Conservation (phyloP, 2,113 vertebrate species). For the Spheniscus mendiculus region DNA sequence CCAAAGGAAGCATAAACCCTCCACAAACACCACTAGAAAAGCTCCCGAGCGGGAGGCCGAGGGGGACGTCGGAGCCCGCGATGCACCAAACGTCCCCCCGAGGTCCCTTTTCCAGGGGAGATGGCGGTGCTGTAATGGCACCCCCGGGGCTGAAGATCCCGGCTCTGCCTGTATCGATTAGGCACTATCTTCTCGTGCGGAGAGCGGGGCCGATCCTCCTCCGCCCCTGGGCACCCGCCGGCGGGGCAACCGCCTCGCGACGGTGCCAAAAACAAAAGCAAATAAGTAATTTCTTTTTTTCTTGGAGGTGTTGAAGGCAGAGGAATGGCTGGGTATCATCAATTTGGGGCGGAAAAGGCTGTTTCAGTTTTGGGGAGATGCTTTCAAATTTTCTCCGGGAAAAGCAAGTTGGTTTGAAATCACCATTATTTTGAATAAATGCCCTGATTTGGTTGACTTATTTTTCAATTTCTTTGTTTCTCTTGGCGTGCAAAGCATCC, state of each 20-base stretch:
- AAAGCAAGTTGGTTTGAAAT: not conserved
- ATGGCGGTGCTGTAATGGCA: rapidly evolving
- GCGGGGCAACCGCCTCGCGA: rapidly evolving
- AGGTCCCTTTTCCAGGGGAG: not conserved
- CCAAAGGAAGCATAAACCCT: not conserved
- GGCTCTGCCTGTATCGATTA: not conserved
- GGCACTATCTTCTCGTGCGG: not conserved
- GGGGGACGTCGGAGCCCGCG: rapidly evolving
- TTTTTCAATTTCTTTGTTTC: not conserved
- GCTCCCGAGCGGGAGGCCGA: rapidly evolving
- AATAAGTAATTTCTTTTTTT: not conserved
- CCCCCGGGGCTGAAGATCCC: not conserved
- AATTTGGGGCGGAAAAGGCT: not conserved
- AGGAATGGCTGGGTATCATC: not conserved
- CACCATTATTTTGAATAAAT: not conserved
- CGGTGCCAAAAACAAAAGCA: not conserved
- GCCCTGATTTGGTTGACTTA: not conserved
- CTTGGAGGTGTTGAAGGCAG: not conserved
- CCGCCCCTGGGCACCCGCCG: rapidly evolving
- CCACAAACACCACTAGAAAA: not conserved
- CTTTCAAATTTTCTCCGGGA: not conserved
- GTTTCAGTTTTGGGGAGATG: not conserved
- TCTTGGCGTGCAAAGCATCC: not conserved
- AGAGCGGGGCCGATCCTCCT: not conserved
- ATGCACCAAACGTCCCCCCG: not conserved